Evolutionary conservation across 2,113 vertebrate species (phyloP).

Genomic region (Melierax canorus): DNA sequence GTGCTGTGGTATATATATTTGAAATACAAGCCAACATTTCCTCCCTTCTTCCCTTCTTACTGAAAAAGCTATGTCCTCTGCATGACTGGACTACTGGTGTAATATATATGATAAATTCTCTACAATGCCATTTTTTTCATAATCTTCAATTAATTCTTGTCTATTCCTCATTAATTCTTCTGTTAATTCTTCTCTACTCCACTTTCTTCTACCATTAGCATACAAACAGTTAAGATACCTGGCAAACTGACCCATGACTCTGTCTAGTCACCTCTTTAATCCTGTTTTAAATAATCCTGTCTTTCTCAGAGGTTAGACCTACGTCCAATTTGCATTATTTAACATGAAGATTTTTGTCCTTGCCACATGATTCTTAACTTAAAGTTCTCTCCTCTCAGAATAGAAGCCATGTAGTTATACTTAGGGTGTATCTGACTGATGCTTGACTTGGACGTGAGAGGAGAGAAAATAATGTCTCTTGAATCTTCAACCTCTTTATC

Average conservation of each 20-base stretch:
- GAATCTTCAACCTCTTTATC: background rate
- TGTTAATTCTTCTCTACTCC: background rate
- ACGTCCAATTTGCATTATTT: background rate
- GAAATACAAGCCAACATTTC: background rate
- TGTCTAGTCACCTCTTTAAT: background rate
- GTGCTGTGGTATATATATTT: background rate
- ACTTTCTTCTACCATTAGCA: background rate
- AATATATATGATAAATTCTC: background rate
- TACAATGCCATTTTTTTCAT: background rate
- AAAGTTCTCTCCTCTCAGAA: background rate
- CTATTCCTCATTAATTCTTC: background rate
- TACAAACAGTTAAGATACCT: background rate
- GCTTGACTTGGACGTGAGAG: background rate
- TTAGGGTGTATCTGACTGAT: background rate
- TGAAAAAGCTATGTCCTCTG: background rate
- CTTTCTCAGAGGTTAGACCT: background rate
- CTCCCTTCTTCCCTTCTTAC: background rate
- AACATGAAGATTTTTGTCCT: background rate
- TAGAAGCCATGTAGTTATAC: background rate
- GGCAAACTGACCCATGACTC: background rate
- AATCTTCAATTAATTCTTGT: background rate
- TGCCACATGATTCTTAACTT: background rate
- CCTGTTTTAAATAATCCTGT: background rate
- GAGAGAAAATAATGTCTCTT: background rate
- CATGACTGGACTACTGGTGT: background rate